Evolutionary conservation across 2,888 invertebrate genomes (phyloP), one percentile per base, ranked within the genome.

Genomic region (Troides aeacus): DNA sequence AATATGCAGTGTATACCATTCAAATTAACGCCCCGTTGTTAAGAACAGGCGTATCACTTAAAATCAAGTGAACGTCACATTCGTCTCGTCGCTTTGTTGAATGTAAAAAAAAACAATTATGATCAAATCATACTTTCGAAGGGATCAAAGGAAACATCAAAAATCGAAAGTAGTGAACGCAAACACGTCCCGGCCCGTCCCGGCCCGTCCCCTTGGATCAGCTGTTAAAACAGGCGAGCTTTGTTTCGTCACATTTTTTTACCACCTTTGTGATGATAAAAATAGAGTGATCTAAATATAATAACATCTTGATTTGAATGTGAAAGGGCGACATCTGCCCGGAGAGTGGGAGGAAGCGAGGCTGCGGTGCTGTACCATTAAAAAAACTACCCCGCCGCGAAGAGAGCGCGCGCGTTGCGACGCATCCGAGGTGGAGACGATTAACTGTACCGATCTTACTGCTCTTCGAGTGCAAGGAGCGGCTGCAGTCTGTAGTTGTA

Each of bases 251-350:
- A 10, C 10, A 7, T 70, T 70, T 67, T 64, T 69, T 62, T 63
- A 59, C 17, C 10, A 23, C 65, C 70, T 66, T 66, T 70, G 70
- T 70, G 21, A 66, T 24, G 59, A 59, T 66, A 60, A 81, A 79
- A 83, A 84, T 83, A 82, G 79, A 79, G 78, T 81, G 83, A 88
- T 88, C 88, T 86, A 86, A 87, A 88, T 89, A 88, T 88, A 89
- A 89, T 86, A 82, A 84, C 78, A 78, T 76, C 77, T 78, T 77
- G 79, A 88, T 89, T 89, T 85, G 84, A 86, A 83, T 89, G 82
- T 80, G 85, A 87, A 88, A 84, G 80, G 76, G 73, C 70, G 79
- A 81, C 89, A 89, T 88, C 87, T 88, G 89, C 78, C 79, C 79
- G 75, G 76, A 72, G 77, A 77, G 81, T 82, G 81, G 81, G 81